phyloP scores from a whole-genome alignment of 2,797 vertebrate species.

The Gymnoscopelus braueri region DNA sequence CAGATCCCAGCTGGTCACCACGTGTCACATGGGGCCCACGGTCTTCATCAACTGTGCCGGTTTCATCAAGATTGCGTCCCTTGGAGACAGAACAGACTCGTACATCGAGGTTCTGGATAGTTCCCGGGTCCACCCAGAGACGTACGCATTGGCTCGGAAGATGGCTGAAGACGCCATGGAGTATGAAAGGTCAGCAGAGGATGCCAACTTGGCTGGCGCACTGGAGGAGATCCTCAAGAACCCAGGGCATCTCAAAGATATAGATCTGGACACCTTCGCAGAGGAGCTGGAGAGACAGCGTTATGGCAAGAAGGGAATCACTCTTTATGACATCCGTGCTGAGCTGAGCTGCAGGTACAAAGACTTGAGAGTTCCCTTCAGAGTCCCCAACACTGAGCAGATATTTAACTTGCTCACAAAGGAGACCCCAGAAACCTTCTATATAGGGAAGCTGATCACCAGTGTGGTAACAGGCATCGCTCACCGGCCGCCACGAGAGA shows the following conservation, averaged over 20 bases:
- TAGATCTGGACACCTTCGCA: slow-evolving; percentile 97
- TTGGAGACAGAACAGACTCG: slow-evolving; percentile 93
- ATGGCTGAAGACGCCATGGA: slow-evolving; percentile 99
- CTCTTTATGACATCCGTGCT: slow-evolving; percentile 96
- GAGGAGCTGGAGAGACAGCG: slow-evolving; percentile 99
- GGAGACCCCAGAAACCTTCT: slow-evolving; percentile 98
- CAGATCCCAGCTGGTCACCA: slow-evolving; percentile 96
- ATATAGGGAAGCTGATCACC: slow-evolving; percentile 98
- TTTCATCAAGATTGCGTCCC: slow-evolving; percentile 97
- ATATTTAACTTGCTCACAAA: slow-evolving; percentile 98
- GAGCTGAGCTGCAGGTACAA: slow-evolving; percentile 98
- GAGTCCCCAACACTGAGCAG: slow-evolving; percentile 95
- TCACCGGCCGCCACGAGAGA: slow-evolving; percentile 95
- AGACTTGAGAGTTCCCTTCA: slow-evolving; percentile 92
- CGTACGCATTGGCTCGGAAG: slow-evolving; percentile 98
- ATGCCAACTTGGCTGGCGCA: slow-evolving; percentile 96
- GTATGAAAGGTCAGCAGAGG: slow-evolving; percentile 97
- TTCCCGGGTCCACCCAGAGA: slow-evolving; percentile 97
- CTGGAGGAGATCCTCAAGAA: slow-evolving; percentile 98
- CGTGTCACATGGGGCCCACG: slow-evolving; percentile 99
- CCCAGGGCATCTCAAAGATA: slow-evolving; percentile 95
- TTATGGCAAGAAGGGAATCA: slow-evolving; percentile 99
- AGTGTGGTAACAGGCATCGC: slow-evolving; percentile 95
- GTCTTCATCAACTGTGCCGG: slow-evolving; percentile 99
- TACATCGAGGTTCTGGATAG: slow-evolving; percentile 97